Conservation (phyloP, 2,113 vertebrate species). For the Chaenogobius annularis region DNA sequence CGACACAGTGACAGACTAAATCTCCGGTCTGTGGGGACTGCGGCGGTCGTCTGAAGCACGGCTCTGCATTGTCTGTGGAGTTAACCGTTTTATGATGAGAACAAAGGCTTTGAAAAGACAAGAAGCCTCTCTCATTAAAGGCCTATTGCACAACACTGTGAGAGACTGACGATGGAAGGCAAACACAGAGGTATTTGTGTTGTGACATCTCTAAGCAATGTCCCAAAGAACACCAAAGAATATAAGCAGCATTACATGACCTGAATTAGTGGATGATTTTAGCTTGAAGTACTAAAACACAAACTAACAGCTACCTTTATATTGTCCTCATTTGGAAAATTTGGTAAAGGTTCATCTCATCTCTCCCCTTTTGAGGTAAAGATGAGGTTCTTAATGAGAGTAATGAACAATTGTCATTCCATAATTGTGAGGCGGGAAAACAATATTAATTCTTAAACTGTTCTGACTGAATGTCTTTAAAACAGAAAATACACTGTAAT, state of each 20-base stretch:
- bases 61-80: conserved; percentile 48
- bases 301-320: background rate
- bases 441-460: background rate
- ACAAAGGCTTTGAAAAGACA: conserved; percentile 56
- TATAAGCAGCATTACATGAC: conserved; percentile 21
- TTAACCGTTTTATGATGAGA: conserved; percentile 60
- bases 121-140: conserved; percentile 51
- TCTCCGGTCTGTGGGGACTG: conserved; percentile 46
- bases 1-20: conserved; percentile 53
- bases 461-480: background rate
- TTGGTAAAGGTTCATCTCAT: background rate
- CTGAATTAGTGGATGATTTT: conserved; percentile 15
- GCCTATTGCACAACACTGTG: conserved; percentile 45
- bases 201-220: conserved; percentile 39
- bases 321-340: background rate
- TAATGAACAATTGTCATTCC: background rate
- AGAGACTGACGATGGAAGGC: conserved; percentile 23
- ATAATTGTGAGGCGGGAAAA: background rate
- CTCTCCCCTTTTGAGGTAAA: background rate
- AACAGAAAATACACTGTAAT: background rate
- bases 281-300: background rate
- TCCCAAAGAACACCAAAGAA: conserved; percentile 31
- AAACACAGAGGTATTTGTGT: conserved; percentile 32
- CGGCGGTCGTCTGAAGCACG: conserved; percentile 46
- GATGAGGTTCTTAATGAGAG: background rate